These are phyloP conservation scores for Acrobasis repandana DNA, from an alignment of 2,888 invertebrate genomes.

Conservation along the genomic window DNA sequence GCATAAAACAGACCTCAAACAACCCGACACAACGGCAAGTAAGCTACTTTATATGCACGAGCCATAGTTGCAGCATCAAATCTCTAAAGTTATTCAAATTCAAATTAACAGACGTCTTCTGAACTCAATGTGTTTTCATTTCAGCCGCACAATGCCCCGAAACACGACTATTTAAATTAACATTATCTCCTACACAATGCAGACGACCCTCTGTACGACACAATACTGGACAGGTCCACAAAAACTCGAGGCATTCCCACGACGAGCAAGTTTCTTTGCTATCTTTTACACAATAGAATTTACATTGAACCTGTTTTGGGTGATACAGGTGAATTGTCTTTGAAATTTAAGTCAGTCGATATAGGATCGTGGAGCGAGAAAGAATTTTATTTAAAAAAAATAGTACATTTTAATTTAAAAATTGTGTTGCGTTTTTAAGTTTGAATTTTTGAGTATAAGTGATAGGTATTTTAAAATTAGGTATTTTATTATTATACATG, in stretches of 20 bases:
- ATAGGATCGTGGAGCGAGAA: not conserved
- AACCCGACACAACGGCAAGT: not conserved
- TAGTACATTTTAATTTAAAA: no score
- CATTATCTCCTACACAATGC: conserved; percentile 21
- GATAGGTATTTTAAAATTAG: no score
- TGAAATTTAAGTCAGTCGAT: conserved; percentile 5
- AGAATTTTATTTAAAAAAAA: not conserved
- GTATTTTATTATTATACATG: no score
- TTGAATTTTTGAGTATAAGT: not conserved
- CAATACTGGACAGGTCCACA: conserved; percentile 31
- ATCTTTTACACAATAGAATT: conserved; percentile 29
- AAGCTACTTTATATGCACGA: conserved; percentile 12
- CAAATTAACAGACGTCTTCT: conserved; percentile 22
- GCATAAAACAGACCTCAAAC: conserved; percentile 1
- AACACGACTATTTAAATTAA: conserved; percentile 20
- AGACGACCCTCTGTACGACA: conserved; percentile 9
- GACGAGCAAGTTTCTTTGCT: conserved; percentile 37
- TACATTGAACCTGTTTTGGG: conserved; percentile 35
- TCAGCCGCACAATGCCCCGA: conserved; percentile 18
- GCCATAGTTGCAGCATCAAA: conserved; percentile 20
- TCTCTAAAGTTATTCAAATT: conserved; percentile 23
- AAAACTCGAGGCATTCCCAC: conserved; percentile 38
- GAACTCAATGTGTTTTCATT: conserved; percentile 23
- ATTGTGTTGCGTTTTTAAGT: not conserved
- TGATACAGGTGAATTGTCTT: conserved; percentile 29